Base-by-base conservation (phyloP, 23 tunicate species). In the Halocynthia roretzi region DNA sequence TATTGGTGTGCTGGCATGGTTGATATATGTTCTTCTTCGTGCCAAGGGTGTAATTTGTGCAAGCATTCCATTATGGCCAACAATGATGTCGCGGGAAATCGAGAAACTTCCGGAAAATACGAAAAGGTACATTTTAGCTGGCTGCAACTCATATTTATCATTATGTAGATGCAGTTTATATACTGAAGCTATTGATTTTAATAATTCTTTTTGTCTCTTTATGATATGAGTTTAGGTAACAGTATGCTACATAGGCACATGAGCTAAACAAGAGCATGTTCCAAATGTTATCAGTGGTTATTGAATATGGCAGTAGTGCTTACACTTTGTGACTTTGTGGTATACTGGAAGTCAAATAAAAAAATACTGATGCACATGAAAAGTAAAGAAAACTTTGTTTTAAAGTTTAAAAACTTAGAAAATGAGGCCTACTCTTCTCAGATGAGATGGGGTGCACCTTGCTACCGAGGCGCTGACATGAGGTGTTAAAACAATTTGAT, bases 21-120 rank as follows among this genome's bases (percentile, higher is more conserved):
- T 79, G 5, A 62, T 78, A 23, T 92, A 86, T 65, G 64, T 86
- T 54, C 18, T 68, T 7, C 55, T 86, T 68, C 80, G 98, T 62
- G 50, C 70, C 8, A 58, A 62, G 19, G 72, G 78, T 23, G 66
- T 82, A 17, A 50, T 91, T 8, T 91, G 78, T 70, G 57, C 75
- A 8, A 63, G 52, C 6, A 31, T 23, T 10, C 82, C 85, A 31
- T 56, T 92, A 14, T 92, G 84, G 82, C 98, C 98, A 52, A 67
- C 75, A 8, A 66, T 92, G 88, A 49, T 92, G 64, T 50, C 78
- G 14, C 55, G 56, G 56, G 78, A 64, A 6, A 64, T 74, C 68
- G 52, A 74, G 21, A 74, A 74, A 54, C 56, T 74, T 8, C 78
- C 78, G 8, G 64, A 74, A 54, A 54, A 54, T n/a, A 74, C 78